These are phyloP conservation scores for Plagiodera versicolora DNA, from an alignment of 2,888 invertebrate genomes.

Conservation along the genomic window DNA sequence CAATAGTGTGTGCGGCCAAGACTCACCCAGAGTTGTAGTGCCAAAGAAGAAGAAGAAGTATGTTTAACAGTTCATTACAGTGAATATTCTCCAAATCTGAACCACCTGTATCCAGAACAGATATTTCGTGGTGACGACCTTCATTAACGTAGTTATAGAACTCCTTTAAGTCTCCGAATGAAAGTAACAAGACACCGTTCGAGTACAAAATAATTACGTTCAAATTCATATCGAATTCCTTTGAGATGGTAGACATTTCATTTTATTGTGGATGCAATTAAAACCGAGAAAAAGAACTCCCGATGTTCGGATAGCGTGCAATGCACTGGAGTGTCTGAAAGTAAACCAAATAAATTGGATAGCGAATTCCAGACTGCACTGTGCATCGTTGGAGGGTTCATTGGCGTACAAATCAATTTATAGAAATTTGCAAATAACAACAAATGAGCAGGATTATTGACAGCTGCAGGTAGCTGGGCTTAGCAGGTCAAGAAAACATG, in stretches of 20 bases:
- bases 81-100: background rate
- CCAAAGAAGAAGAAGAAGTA: too few relatives aligned
- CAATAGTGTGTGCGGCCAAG: too few relatives aligned
- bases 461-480: too few relatives aligned
- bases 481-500: too few relatives aligned
- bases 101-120: background rate
- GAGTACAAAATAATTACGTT: conserved; percentile 6
- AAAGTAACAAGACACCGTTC: conserved; percentile 4
- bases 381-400: conserved; percentile 18
- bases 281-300: conserved; percentile 19
- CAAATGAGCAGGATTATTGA: too few relatives aligned
- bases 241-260: conserved; percentile 15
- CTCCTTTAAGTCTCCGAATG: background rate
- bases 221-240: conserved; percentile 22
- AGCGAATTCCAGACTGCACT: conserved; percentile 25
- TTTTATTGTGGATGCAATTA: conserved; percentile 22
- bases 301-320: conserved; percentile 17
- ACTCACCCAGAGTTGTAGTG: too few relatives aligned
- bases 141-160: background rate
- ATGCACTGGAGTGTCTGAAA: conserved; percentile 24
- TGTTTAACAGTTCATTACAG: too few relatives aligned
- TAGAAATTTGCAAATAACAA: too few relatives aligned
- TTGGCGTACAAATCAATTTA: background rate
- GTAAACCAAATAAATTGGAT: conserved; percentile 30
- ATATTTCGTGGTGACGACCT: background rate